phyloP scores from a whole-genome alignment of 2,888 invertebrate species.

The Cantharis nigra region DNA sequence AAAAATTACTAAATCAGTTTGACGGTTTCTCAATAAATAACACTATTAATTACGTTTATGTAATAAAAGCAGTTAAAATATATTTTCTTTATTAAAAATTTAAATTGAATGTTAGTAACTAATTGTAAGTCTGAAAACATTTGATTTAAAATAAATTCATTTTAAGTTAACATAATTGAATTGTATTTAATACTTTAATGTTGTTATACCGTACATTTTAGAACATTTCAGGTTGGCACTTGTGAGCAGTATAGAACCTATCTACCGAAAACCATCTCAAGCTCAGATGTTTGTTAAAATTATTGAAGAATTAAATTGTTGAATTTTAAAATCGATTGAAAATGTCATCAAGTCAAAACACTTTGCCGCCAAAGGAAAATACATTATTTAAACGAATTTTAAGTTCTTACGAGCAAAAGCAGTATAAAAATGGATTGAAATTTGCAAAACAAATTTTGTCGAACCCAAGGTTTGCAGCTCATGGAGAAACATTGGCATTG shows the following conservation, averaged over 20 bases:
- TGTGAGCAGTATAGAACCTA: neutral
- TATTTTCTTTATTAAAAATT: too few relatives aligned
- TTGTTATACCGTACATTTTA: neutral
- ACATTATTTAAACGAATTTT: conserved; percentile 98
- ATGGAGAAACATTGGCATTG: conserved; percentile 99
- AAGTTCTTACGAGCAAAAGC: conserved; percentile 99
- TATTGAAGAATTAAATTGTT: conserved; percentile 38
- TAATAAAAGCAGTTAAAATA: too few relatives aligned
- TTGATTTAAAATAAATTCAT: too few relatives aligned
- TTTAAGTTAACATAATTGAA: too few relatives aligned
- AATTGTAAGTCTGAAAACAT: too few relatives aligned
- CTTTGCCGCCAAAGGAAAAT: conserved; percentile 99
- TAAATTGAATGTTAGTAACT: too few relatives aligned
- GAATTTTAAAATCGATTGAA: conserved; percentile 53
- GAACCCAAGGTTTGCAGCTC: conserved; percentile 94
- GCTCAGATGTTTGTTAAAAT: neutral
- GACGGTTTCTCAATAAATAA: too few relatives aligned
- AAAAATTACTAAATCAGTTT: too few relatives aligned
- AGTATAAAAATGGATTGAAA: conserved; percentile 99
- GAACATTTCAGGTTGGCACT: neutral
- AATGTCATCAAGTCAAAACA: conserved; percentile 91
- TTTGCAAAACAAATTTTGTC: conserved; percentile 98
- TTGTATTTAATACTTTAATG: neutral
- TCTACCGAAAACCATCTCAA: neutral
- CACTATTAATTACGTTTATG: too few relatives aligned